These are phyloP conservation scores for Trididemnum miniatum DNA, from an alignment of 23 tunicate genomes.

Conservation along the genomic window DNA sequence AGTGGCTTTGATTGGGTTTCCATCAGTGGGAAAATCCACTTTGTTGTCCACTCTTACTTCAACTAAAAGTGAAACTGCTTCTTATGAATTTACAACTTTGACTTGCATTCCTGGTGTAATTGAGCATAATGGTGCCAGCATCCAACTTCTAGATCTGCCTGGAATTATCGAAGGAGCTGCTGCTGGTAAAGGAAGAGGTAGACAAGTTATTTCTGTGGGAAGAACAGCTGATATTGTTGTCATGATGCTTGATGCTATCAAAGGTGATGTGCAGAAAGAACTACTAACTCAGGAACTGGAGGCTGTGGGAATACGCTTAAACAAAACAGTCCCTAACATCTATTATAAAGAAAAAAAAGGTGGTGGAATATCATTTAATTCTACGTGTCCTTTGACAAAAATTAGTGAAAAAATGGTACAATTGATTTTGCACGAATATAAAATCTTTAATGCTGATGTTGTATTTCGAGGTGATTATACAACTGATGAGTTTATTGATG, in stretches of 20 bases:
- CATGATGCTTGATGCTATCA: constrained; percentile 95
- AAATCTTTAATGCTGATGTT: constrained; percentile 98
- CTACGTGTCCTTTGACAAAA: constrained; percentile 90
- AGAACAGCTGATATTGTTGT: constrained; percentile 97
- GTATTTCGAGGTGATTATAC: constrained; percentile 94
- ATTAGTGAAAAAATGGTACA: constrained; percentile 94
- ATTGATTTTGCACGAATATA: constrained; percentile 92
- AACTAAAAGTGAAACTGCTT: constrained; percentile 79
- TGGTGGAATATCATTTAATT: constrained; percentile 93
- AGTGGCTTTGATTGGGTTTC: constrained; percentile 97
- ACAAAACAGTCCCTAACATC: constrained; percentile 85
- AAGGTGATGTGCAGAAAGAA: constrained; percentile 89
- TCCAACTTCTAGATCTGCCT: constrained; percentile 97
- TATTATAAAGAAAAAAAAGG: constrained; percentile 97
- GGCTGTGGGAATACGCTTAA: constrained; percentile 96
- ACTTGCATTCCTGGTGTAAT: constrained; percentile 99
- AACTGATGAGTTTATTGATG: constrained; percentile 95
- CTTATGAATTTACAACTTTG: constrained; percentile 98
- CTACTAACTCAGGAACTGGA: constrained; percentile 88
- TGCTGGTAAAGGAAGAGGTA: constrained; percentile 95
- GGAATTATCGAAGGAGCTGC: constrained; percentile 99
- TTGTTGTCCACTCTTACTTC: constrained; percentile 83
- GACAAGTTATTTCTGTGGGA: constrained; percentile 95
- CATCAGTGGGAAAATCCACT: constrained; percentile 98
- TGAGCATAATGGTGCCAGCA: constrained; percentile 95